Evolutionary conservation across 2,113 vertebrate genomes (phyloP).

Genomic region (Arothron firmamentum): DNA sequence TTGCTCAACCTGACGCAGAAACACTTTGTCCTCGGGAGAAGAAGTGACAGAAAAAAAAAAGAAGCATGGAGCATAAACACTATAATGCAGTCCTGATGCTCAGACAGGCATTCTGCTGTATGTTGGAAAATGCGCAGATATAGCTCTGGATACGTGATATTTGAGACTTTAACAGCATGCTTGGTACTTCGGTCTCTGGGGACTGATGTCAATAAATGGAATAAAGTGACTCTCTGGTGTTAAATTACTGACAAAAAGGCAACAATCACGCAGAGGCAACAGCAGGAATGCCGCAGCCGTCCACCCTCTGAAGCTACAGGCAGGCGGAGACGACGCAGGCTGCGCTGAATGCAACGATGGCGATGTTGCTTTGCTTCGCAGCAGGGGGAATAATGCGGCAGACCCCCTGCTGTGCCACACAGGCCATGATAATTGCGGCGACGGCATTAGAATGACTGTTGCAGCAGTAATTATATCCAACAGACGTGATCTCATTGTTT

Average conservation of each 20-base stretch:
- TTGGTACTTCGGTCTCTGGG: conserved; percentile 14
- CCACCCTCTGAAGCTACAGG: too few relatives aligned
- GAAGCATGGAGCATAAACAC: too few relatives aligned
- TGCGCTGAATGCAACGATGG: conserved; percentile 25
- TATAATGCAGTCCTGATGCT: neutral
- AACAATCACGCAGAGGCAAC: conserved; percentile 18
- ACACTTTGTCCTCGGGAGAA: conserved; percentile 21
- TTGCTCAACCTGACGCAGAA: conserved; percentile 10
- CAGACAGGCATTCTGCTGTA: neutral
- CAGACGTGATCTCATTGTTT: conserved; percentile 63
- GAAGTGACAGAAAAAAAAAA: too few relatives aligned
- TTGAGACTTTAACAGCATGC: conserved; percentile 34
- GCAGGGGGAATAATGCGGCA: conserved; percentile 44
- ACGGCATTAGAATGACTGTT: conserved; percentile 38
- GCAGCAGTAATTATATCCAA: conserved; percentile 62
- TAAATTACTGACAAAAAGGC: conserved; percentile 22
- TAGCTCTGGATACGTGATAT: conserved; percentile 29
- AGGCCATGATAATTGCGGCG: conserved; percentile 51
- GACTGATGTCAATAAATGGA: conserved; percentile 28
- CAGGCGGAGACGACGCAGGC: neutral
- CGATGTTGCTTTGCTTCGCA: conserved; percentile 50
- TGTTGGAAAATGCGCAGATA: conserved; percentile 19
- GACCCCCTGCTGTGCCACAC: conserved; percentile 40
- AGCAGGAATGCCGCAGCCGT: conserved; percentile 2
- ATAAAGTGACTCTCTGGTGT: conserved; percentile 25